Evolutionary conservation across 2,888 invertebrate genomes (phyloP).

Genomic region (Chrysolina oricalcia): DNA sequence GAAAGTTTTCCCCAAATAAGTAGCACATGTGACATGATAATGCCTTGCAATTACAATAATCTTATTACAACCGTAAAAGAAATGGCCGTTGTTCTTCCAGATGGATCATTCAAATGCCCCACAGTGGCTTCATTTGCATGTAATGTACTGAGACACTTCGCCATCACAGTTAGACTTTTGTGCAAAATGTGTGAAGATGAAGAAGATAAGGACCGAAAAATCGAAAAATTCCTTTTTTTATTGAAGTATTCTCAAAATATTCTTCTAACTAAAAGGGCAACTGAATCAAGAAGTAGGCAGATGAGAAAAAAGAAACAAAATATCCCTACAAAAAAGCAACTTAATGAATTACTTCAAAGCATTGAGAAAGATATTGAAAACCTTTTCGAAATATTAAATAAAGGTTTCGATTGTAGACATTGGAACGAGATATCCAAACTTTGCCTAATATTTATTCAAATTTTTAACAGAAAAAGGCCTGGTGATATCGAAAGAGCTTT

Average conservation of each 20-base stretch:
- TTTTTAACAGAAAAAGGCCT: constrained; percentile 11
- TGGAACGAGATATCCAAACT: neutral
- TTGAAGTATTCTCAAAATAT: constrained; percentile 3
- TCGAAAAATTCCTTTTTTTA: constrained; percentile 4
- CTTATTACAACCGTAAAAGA: neutral
- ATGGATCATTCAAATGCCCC: neutral
- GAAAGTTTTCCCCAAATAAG: neutral
- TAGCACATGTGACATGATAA: neutral
- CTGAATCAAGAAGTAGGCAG: constrained; percentile 3
- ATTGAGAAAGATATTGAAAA: neutral
- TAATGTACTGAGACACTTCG: neutral
- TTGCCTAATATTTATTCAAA: neutral
- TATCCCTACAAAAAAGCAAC: neutral
- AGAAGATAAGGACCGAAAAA: neutral
- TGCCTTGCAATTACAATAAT: neutral
- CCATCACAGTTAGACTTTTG: neutral
- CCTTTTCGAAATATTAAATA: neutral
- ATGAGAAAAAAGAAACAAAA: neutral
- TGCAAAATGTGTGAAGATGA: neutral
- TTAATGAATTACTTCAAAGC: neutral
- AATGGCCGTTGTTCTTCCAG: constrained; percentile 2
- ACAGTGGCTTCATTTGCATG: neutral
- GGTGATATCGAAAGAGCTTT: neutral
- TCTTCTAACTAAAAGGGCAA: neutral
- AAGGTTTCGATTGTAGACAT: neutral